Conservation (phyloP, 2,888 invertebrate genomes). For the Chromoteleia sp. region DNA sequence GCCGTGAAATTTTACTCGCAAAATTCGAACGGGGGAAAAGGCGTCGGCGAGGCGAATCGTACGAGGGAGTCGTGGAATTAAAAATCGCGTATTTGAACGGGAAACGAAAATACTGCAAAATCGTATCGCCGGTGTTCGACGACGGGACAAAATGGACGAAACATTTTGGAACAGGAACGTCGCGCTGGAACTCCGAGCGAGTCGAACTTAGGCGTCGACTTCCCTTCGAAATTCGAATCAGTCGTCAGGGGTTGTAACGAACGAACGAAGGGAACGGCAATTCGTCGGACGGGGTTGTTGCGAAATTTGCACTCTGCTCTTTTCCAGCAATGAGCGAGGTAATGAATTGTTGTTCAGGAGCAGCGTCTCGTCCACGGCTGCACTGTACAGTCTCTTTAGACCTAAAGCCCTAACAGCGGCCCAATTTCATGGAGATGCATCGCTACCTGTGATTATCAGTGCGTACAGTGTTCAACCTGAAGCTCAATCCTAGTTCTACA, state of each 20-base stretch:
- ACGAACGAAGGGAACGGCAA: constrained; percentile 14
- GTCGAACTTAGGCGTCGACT: too few species aligned
- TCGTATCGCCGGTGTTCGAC: too few species aligned
- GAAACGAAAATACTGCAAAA: too few species aligned
- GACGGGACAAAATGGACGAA: too few species aligned
- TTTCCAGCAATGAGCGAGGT: constrained; percentile 39
- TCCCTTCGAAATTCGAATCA: not conserved
- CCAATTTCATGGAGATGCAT: constrained; percentile 82
- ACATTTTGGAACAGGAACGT: not conserved
- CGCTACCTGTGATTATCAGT: constrained; percentile 83
- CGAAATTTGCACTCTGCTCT: constrained; percentile 54
- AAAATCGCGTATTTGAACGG: too few species aligned
- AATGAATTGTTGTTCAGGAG: constrained; percentile 65
- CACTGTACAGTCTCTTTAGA: constrained; percentile 75
- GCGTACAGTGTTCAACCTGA: constrained; percentile 77
- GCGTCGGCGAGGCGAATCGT: too few species aligned
- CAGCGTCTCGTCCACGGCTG: constrained; percentile 50
- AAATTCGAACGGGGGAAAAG: too few species aligned
- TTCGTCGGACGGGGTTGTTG: constrained; percentile 24
- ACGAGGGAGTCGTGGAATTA: too few species aligned
- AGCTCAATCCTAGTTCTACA: constrained; percentile 79
- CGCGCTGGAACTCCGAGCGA: too few species aligned
- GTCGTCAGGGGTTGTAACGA: constrained; percentile 2
- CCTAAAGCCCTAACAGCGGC: constrained; percentile 77
- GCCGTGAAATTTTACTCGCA: too few species aligned